Base-by-base conservation (phyloP, 2,888 invertebrate species). In the Volucella inflata region DNA sequence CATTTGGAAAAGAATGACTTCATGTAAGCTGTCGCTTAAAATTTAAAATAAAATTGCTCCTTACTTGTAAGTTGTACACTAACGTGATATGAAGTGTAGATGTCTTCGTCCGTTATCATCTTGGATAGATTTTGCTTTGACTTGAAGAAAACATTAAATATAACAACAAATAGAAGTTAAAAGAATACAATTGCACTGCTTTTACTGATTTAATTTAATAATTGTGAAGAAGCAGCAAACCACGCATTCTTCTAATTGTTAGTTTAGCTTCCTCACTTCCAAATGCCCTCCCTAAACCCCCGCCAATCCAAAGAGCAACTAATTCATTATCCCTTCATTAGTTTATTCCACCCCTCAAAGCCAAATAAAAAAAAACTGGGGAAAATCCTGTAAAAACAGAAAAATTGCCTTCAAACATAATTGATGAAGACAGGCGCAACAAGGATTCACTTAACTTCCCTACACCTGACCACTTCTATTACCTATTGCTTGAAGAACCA, bases 291-390 rank as follows among this genome's bases (percentile, higher is more conserved):
- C 21, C 4, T n/a, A 46, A 1, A 1, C 0, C n/a, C 2, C 6
- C 21, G 10, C 8, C 6, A 30, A 55, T 9, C 16, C 14, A 38
- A 67, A 36, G 64, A 51, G 48, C 59, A 65, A 30, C 30, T 42
- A 71, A 78, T 78, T 78, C 57, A 70, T 78, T 71, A 71, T 57
- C 10, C 17, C 71, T 65, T 65, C 71, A 78, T 71, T 71, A 65
- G 64, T 57, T 78, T 48, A 57, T 64, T 48, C 55, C 30, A 38
- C 40, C 55, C 48, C 40, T 8, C 2, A 9, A 68, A 50, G 44
- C 48, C 42, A 38, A 42, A 30, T 6, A 38, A 57, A 30, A 21
- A 16, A 65, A 53, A 53, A 11, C 40, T 12, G 12, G 10, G 14
- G 21, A 17, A 57, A 36, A 30, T 6, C 21, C n/a, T 1, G 30